Percentiles rank a stretch among this genome's conserved stretches.
These are phyloP conservation scores for Bombycilla garrulus DNA, from an alignment of 2,113 vertebrate genomes.

Conservation along the genomic window DNA sequence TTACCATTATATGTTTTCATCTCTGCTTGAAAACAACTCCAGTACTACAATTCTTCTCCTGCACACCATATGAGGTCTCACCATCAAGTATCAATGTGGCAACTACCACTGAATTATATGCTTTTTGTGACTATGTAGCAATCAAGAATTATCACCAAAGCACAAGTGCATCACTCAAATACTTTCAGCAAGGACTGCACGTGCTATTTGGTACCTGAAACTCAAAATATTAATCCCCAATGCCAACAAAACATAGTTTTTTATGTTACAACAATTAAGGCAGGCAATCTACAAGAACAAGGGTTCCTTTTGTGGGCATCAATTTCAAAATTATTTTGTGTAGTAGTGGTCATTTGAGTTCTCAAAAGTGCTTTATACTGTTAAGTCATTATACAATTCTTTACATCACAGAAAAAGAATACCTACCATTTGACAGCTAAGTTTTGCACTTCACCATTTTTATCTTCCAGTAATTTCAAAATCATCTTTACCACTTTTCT, in stretches of 20 bases:
- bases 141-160: neutral
- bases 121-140: neutral
- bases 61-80: neutral
- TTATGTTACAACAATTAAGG: neutral
- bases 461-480: conserved; percentile 95
- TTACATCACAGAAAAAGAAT: neutral
- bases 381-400: neutral
- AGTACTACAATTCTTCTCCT: neutral
- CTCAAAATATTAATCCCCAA: neutral
- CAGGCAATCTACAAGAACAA: neutral
- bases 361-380: neutral
- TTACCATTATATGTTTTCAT: neutral
- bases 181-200: neutral
- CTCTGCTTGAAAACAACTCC: neutral
- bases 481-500: conserved; percentile 99
- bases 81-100: neutral
- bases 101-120: neutral
- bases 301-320: neutral
- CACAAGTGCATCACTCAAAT: neutral
- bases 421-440: conserved; percentile 96
- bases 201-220: neutral
- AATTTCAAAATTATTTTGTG: neutral
- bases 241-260: neutral
- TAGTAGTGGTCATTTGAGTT: neutral
- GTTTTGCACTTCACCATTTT: conserved; percentile 98